Evolutionary conservation across 1,140 invertebrate genomes (phyloP).

Genomic region (Latrodectus geometricus): DNA sequence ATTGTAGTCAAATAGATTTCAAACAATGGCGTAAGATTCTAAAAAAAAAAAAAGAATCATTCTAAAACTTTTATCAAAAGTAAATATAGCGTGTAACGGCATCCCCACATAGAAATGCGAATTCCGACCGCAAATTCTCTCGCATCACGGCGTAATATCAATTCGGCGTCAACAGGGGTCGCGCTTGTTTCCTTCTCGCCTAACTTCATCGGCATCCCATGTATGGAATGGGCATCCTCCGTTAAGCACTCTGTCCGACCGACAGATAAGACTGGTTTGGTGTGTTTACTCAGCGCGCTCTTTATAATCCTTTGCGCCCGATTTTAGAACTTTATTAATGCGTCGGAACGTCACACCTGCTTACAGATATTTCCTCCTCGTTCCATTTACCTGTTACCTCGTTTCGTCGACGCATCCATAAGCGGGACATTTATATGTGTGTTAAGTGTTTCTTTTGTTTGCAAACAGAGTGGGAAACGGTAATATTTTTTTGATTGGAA

Average conservation of each 20-base stretch:
- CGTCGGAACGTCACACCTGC: slow-evolving; percentile 51
- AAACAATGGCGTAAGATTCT: no score
- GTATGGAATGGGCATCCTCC: slow-evolving; percentile 24
- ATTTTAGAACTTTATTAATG: slow-evolving; percentile 54
- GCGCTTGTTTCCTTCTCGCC: slow-evolving; percentile 9
- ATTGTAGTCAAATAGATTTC: no score
- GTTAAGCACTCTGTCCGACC: slow-evolving; percentile 21
- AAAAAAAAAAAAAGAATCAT: no score
- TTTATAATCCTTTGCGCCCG: slow-evolving; percentile 61
- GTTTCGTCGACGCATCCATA: not conserved
- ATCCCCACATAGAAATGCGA: not conserved
- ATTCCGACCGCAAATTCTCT: not conserved
- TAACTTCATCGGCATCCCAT: slow-evolving; percentile 15
- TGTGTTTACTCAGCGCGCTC: slow-evolving; percentile 30
- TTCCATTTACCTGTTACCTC: slow-evolving; percentile 31
- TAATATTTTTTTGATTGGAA: not conserved
- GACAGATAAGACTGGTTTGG: slow-evolving; percentile 35
- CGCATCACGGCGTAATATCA: slow-evolving; percentile 21
- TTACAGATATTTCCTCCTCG: slow-evolving; percentile 43
- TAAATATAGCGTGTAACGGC: no score
- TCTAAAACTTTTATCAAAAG: no score
- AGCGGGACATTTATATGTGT: not conserved
- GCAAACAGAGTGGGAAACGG: not conserved
- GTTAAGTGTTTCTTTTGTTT: not conserved
- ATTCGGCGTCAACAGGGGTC: slow-evolving; percentile 23